Percentiles rank a stretch among this genome's conserved stretches.
These are phyloP conservation scores for Rhombomys opimus DNA, from an alignment of 2,113 vertebrate species.

Conservation along the genomic window DNA sequence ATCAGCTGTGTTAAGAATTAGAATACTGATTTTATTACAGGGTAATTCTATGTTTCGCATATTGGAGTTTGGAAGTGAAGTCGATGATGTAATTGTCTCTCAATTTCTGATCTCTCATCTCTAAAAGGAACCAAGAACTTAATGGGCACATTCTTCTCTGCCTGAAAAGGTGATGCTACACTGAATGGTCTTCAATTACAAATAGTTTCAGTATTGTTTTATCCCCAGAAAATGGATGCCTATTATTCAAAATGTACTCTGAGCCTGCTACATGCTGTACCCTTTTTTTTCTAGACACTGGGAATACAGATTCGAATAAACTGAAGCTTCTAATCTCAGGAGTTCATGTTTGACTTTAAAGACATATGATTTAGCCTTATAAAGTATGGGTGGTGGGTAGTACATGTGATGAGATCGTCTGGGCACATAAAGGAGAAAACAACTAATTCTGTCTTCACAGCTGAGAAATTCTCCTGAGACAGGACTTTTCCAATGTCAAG, in stretches of 20 bases:
- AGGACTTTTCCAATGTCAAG: neutral
- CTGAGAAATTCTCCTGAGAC: neutral
- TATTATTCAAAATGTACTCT: conserved; percentile 39
- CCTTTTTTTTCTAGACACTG: neutral
- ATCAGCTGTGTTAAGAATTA: conserved; percentile 62
- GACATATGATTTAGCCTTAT: neutral
- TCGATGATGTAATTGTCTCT: neutral
- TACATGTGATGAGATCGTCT: neutral
- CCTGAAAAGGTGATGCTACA: neutral
- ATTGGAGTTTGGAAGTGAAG: conserved; percentile 36
- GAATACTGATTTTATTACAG: conserved; percentile 53
- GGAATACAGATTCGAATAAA: neutral
- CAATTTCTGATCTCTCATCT: conserved; percentile 34
- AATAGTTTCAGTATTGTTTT: conserved; percentile 7
- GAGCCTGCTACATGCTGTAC: neutral
- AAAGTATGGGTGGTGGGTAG: neutral
- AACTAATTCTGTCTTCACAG: neutral
- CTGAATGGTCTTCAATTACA: conserved; percentile 5
- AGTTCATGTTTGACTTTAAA: neutral
- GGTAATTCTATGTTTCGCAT: conserved; percentile 42
- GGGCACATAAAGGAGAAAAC: neutral
- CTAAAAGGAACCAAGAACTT: conserved; percentile 29
- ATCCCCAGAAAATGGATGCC: neutral
- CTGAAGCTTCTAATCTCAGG: neutral
- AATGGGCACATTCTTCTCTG: neutral